Conservation (phyloP, 2,888 invertebrate genomes). For the Omphaloscelis lunosa region DNA sequence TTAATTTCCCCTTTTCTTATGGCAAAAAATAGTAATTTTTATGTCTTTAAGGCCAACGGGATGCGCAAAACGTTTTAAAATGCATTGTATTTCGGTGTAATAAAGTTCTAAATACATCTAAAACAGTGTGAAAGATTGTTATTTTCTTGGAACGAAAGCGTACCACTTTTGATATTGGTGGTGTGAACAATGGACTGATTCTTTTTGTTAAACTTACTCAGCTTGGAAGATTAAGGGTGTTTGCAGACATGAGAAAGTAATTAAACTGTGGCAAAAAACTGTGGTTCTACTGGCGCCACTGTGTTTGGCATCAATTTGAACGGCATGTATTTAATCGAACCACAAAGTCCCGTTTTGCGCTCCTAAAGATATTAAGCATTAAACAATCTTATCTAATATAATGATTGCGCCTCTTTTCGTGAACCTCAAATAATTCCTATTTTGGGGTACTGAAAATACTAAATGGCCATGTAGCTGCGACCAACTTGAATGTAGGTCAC, state of each 20-base stretch:
- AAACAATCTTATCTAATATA: too few species aligned
- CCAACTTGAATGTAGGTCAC: too few species aligned
- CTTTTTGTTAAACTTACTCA: conserved; percentile 26
- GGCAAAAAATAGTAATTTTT: conserved; percentile 59
- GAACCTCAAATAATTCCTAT: too few species aligned
- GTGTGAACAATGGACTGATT: conserved; percentile 39
- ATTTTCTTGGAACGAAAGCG: conserved; percentile 60
- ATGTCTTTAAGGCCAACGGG: conserved; percentile 67
- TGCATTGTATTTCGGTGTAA: neutral
- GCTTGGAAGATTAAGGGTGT: conserved; percentile 20
- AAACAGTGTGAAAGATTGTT: conserved; percentile 23
- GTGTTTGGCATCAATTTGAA: neutral
- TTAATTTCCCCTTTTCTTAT: conserved; percentile 49
- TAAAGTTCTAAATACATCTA: conserved; percentile 24
- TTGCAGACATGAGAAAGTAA: neutral
- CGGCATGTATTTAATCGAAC: too few species aligned
- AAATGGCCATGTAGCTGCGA: too few species aligned
- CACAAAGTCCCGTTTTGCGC: too few species aligned
- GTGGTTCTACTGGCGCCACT: too few species aligned
- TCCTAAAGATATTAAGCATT: too few species aligned
- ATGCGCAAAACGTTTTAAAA: neutral
- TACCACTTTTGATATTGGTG: conserved; percentile 29
- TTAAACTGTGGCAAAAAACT: neutral
- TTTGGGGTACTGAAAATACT: too few species aligned
- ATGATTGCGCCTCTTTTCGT: too few species aligned